phyloP scores from a whole-genome alignment of 2,113 vertebrate species.

The Bubo blakistoni region DNA sequence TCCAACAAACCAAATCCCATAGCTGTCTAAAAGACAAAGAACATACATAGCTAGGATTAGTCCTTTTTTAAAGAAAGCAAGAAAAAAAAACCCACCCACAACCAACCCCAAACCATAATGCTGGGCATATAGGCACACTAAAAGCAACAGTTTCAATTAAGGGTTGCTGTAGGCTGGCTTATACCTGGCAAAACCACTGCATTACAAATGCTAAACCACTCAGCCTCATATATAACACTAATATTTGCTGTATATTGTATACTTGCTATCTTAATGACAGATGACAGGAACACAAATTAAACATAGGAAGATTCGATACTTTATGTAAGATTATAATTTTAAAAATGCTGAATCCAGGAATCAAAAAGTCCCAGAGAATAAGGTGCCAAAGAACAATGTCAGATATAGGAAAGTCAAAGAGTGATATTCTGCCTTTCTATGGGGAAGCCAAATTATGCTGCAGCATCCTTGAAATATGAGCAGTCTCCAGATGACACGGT shows the following conservation, averaged over 20 bases:
- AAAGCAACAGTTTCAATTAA: not conserved
- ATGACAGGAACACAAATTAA: not conserved
- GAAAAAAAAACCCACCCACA: not conserved
- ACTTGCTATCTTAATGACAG: not conserved
- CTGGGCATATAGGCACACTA: not conserved
- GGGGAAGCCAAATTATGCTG: not conserved
- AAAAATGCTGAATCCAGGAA: not conserved
- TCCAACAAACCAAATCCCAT: not conserved
- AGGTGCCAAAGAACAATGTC: not conserved
- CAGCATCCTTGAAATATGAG: not conserved
- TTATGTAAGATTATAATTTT: not conserved
- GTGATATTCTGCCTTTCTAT: not conserved
- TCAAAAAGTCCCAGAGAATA: not conserved
- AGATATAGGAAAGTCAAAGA: not conserved
- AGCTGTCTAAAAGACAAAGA: not conserved
- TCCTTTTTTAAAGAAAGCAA: not conserved
- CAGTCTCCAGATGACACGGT: not conserved
- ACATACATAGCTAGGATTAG: not conserved
- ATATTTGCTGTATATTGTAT: accelerated
- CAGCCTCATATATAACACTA: not conserved
- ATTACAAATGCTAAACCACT: not conserved
- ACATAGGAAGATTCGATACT: not conserved
- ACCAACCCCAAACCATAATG: not conserved
- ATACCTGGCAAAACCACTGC: not conserved
- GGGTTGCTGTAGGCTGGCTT: not conserved